Evolutionary conservation across 2,888 invertebrate genomes (phyloP), one percentile per base, ranked within the genome.

Genomic region (Acanthoscelides obtectus): DNA sequence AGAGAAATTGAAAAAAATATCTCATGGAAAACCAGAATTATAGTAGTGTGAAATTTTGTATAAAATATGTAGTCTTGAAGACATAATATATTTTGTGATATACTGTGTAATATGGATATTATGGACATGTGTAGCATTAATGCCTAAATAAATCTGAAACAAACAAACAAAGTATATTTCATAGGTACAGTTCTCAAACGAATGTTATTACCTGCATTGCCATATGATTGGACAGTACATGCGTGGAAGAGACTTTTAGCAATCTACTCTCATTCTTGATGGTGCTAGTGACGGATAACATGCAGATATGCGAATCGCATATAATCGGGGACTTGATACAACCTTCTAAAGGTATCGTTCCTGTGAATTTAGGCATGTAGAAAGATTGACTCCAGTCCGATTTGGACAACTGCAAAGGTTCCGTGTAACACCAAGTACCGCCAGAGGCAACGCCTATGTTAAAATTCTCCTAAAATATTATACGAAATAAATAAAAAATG

Each of bases 241-340:
- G 91, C 0, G 90, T 89, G 5, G 92, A 89, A 4, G 88, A 87
- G 22, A 93, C 82, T 75, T 90, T 89, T 12, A 93, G 83, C 0
- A 93, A 82, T 77, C 91, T 88, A 79, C 93, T 92, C 22, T 91
- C 89, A 74, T 92, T 89, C 70, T 88, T 87, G 79, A 91, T 87
- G 75, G 87, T 88, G 72, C 92, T 92, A 75, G 87, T 88, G 72
- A 94, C 86, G 2, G 90, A 91, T 66, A 93, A 82, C 69, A 90
- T 85, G 69, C 89, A 89, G 72, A 82, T 70, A 21, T 77, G 74
- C 8, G 72, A 73, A 65, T 84, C 85, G 74, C 87, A 87, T 73
- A 86, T 85, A n/a, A 90, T 85, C 2, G 84, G 82, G 0, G 88
- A 86, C 77, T 87, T 87, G 3, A 89, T 86, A 76, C 85, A 87